Percentiles rank a stretch among this genome's conserved stretches.
phyloP scores from a whole-genome alignment of 2,113 vertebrate genomes.

The Chauna torquata region DNA sequence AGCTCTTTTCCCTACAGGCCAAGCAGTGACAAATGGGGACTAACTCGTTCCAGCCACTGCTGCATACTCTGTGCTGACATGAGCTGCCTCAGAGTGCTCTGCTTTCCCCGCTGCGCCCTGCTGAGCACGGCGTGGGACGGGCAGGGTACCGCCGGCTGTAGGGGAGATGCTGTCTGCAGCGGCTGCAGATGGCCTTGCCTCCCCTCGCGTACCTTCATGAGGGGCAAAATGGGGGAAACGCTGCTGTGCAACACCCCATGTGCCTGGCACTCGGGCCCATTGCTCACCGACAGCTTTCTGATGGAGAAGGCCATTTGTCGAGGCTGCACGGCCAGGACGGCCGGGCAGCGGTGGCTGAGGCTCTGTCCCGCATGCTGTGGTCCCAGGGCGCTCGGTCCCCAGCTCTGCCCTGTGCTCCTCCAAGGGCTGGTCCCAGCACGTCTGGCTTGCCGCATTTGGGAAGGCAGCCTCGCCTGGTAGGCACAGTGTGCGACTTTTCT shows the following conservation, averaged over 20 bases:
- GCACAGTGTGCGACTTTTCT: neutral
- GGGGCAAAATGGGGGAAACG: neutral
- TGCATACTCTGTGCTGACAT: rapidly evolving
- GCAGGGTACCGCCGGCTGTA: rapidly evolving
- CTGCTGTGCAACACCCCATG: neutral
- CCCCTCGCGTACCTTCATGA: neutral
- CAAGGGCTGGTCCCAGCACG: rapidly evolving
- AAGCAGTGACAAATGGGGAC: neutral
- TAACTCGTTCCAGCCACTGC: neutral
- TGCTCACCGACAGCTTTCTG: neutral
- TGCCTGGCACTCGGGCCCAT: neutral
- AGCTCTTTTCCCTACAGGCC: neutral
- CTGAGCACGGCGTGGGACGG: neutral
- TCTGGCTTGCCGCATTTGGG: neutral
- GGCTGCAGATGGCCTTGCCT: neutral
- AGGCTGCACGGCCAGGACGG: neutral
- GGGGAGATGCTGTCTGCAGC: no score
- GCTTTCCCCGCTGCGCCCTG: rapidly evolving
- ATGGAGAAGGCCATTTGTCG: neutral
- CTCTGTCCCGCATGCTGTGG: rapidly evolving
- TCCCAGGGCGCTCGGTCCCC: neutral
- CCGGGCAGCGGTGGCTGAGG: no score
- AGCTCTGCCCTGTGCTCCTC: neutral
- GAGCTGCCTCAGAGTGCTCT: neutral
- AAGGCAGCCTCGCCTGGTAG: neutral